These are phyloP conservation scores for Propsilocerus akamusi DNA, from an alignment of 1,140 invertebrate genomes.

Conservation along the genomic window DNA sequence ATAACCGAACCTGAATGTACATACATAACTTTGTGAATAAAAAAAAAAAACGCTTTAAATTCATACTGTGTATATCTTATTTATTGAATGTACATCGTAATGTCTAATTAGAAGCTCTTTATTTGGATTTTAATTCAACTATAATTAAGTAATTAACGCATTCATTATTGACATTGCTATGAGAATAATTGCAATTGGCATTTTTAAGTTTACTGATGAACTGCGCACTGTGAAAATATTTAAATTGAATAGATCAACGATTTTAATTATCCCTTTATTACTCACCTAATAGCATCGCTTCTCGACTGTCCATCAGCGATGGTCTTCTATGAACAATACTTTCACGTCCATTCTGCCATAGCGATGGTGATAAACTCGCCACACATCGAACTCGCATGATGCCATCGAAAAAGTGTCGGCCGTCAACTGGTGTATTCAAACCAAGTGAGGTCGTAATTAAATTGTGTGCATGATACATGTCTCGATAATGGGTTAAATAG, in stretches of 20 bases:
- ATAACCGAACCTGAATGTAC: too few relatives aligned
- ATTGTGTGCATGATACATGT: constrained; percentile 30
- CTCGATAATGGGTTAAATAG: constrained; percentile 28
- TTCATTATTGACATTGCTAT: not conserved
- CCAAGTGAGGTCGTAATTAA: constrained; percentile 32
- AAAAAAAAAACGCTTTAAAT: too few relatives aligned
- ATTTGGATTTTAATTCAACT: not conserved
- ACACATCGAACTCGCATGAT: constrained; percentile 37
- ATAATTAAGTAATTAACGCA: not conserved
- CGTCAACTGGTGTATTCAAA: constrained; percentile 27
- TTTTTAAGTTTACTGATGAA: not conserved
- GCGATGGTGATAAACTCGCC: constrained; percentile 32
- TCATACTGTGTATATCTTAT: too few relatives aligned
- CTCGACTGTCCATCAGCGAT: constrained; percentile 32
- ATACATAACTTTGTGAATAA: too few relatives aligned
- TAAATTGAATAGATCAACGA: not conserved
- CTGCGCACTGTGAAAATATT: not conserved
- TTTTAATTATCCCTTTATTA: constrained; percentile 7
- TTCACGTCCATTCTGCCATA: constrained; percentile 34
- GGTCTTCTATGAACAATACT: constrained; percentile 29
- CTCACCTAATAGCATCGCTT: constrained; percentile 35
- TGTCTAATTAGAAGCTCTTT: constrained; percentile 3
- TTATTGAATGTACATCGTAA: too few relatives aligned
- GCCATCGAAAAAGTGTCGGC: constrained; percentile 30
- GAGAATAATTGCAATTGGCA: not conserved